phyloP scores from a whole-genome alignment of 2,797 vertebrate species.

The Sciurus carolinensis region DNA sequence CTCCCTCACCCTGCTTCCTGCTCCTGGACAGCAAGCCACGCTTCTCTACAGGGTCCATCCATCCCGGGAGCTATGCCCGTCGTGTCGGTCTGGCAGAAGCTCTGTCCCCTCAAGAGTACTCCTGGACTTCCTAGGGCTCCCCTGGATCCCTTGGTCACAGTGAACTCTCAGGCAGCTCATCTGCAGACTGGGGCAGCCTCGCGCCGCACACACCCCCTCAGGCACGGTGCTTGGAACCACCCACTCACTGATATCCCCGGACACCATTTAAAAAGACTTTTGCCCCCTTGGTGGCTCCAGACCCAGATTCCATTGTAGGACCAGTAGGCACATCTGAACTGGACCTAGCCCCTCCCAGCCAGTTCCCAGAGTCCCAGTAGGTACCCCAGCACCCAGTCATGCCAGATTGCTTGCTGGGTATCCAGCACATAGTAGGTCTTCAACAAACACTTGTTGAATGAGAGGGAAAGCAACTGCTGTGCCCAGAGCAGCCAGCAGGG shows the following conservation, averaged over 20 bases:
- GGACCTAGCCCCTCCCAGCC: neutral
- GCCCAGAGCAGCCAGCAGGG: neutral
- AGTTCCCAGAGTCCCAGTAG: neutral
- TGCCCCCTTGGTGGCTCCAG: neutral
- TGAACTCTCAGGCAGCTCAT: too few species aligned
- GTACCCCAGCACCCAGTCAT: neutral
- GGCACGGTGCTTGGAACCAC: accelerated
- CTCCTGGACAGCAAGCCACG: neutral
- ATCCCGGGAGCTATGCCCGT: too few species aligned
- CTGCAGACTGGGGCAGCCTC: neutral
- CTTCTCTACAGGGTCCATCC: neutral
- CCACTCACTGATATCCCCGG: neutral
- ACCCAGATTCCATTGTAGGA: neutral
- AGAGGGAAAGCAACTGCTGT: neutral
- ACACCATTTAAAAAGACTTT: neutral
- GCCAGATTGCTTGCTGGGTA: neutral
- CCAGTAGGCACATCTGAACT: neutral
- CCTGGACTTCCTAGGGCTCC: neutral
- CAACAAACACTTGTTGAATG: neutral
- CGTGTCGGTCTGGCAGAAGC: neutral
- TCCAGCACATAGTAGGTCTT: neutral
- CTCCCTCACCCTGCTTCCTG: too few species aligned
- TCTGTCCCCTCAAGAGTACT: neutral
- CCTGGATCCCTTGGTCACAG: neutral
- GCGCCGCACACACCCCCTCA: too few species aligned